These are phyloP conservation scores for Palythoa grandiflora DNA, from an alignment of 92 coral and sea anemone genomes.

Conservation along the genomic window DNA sequence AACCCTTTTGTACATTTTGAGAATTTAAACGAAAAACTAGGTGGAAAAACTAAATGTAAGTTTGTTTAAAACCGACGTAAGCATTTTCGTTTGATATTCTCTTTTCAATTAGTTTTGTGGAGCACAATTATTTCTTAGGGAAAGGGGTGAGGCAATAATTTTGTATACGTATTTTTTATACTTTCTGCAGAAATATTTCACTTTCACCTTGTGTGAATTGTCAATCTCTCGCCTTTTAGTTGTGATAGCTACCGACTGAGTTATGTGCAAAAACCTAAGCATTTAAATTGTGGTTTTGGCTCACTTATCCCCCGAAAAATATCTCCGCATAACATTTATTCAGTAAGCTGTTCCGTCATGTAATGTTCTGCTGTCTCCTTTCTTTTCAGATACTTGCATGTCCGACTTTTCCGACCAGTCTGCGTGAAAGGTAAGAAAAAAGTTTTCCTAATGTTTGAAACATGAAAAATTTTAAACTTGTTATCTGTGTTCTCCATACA, in stretches of 20 bases:
- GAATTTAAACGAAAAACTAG: too few species aligned
- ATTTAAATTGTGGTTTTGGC: too few species aligned
- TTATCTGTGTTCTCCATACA: too few species aligned
- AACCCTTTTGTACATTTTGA: too few species aligned
- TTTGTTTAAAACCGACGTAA: too few species aligned
- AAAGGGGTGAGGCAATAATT: background rate
- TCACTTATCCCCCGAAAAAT: background rate
- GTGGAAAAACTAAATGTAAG: too few species aligned
- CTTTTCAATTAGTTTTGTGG: background rate
- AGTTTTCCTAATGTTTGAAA: background rate
- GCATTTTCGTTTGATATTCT: too few species aligned
- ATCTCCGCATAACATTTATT: background rate
- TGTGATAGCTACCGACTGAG: too few species aligned
- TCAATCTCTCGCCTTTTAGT: too few species aligned
- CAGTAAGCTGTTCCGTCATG: background rate
- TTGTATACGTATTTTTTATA: background rate
- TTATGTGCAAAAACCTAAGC: too few species aligned
- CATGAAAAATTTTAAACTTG: background rate
- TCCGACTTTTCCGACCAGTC: conserved; percentile 86
- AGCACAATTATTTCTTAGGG: background rate
- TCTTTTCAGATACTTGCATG: conserved; percentile 77
- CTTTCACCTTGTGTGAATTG: too few species aligned
- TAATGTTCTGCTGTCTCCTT: background rate
- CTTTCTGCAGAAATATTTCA: too few species aligned
- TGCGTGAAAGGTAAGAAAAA: conserved; percentile 86